These are phyloP conservation scores for Pterocles burchelli DNA, from an alignment of 2,113 vertebrate genomes.

Conservation along the genomic window DNA sequence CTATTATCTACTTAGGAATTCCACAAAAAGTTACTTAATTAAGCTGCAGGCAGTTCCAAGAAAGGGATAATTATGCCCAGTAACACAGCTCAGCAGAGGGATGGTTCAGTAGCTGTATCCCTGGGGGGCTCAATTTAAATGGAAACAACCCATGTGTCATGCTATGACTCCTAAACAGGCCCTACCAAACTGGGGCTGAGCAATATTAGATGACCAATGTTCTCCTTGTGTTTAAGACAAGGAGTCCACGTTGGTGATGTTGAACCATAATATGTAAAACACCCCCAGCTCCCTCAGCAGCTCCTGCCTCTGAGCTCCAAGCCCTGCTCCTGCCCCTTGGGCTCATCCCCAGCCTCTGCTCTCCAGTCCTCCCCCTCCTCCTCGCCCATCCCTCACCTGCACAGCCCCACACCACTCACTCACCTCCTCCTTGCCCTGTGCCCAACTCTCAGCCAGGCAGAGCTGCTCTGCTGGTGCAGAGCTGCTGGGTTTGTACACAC, in stretches of 20 bases:
- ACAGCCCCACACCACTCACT: background rate
- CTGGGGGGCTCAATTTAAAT: background rate
- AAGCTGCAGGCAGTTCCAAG: background rate
- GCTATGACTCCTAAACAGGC: background rate
- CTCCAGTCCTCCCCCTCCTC: background rate
- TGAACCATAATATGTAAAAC: background rate
- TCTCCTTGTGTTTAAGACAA: background rate
- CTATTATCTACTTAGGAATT: background rate
- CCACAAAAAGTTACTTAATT: background rate
- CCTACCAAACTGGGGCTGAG: background rate
- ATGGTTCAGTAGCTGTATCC: background rate
- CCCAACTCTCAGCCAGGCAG: rapidly evolving
- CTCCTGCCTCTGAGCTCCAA: background rate
- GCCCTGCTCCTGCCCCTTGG: background rate
- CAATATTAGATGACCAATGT: background rate
- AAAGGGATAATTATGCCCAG: background rate
- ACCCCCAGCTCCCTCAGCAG: background rate
- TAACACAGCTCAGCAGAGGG: background rate
- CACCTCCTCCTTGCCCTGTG: too few species aligned
- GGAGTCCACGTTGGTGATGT: background rate
- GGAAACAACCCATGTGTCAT: background rate
- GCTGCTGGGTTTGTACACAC: background rate
- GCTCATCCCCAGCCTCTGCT: background rate
- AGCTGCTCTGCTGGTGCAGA: background rate
- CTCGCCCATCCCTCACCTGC: rapidly evolving